Percentiles rank a stretch among this genome's conserved stretches.
Evolutionary conservation across 2,113 vertebrate genomes (phyloP).

Genomic region (Ceyx margarethae): DNA sequence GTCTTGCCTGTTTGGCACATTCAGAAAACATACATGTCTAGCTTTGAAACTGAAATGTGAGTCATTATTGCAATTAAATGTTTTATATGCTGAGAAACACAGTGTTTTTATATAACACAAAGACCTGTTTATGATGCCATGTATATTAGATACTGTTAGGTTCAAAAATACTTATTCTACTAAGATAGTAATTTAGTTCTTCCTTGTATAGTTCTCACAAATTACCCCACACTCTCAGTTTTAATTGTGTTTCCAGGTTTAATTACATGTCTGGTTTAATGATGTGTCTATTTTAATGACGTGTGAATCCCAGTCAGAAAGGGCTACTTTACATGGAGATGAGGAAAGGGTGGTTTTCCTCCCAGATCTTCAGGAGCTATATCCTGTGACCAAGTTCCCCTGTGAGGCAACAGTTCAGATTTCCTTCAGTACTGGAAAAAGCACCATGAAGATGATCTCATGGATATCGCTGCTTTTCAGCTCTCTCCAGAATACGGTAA

Average conservation of each 20-base stretch:
- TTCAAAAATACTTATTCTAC: conserved; percentile 11
- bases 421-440: conserved; percentile 18
- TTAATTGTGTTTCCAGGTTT: neutral
- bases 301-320: neutral
- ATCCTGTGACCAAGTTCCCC: neutral
- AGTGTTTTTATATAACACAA: neutral
- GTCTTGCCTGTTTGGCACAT: conserved; percentile 35
- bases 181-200: neutral
- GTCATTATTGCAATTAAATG: conserved; percentile 18
- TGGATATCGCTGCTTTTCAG: conserved; percentile 8
- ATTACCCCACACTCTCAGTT: neutral
- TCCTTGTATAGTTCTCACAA: neutral
- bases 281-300: neutral
- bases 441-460: neutral
- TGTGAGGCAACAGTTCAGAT: neutral
- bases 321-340: neutral
- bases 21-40: conserved; percentile 23
- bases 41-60: conserved; percentile 43
- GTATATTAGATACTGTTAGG: neutral
- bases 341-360: neutral
- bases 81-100: neutral
- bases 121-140: neutral
- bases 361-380: neutral
- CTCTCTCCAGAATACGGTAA: neutral
- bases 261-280: neutral